Evolutionary conservation across 1,140 invertebrate species (phyloP).

Genomic region (Drosophila arawakana): DNA sequence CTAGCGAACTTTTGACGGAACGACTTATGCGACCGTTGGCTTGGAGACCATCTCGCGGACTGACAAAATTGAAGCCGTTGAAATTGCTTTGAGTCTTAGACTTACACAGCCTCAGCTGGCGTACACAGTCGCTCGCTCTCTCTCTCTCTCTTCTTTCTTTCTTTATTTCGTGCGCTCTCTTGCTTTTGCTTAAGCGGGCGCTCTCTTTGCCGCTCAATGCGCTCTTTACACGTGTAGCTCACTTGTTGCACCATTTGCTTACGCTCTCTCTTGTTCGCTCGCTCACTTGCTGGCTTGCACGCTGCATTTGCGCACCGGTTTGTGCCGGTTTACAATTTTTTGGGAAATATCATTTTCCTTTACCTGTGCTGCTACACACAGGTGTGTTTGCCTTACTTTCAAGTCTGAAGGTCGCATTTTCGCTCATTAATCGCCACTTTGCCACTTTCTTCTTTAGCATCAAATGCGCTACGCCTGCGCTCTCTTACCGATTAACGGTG

Average conservation of each 20-base stretch:
- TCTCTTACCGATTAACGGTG: constrained; percentile 35
- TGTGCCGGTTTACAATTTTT: constrained; percentile 65
- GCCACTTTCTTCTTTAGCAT: constrained; percentile 63
- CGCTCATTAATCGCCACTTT: constrained; percentile 70
- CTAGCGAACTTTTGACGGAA: constrained; percentile 10
- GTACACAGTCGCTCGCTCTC: too few species aligned
- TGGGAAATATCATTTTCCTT: constrained; percentile 65
- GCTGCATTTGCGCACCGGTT: constrained; percentile 61
- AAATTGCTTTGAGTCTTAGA: constrained; percentile 2
- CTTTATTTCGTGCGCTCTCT: too few species aligned
- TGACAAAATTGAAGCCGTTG: constrained; percentile 29
- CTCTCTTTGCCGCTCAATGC: constrained; percentile 11
- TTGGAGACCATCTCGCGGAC: constrained; percentile 68
- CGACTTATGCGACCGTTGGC: constrained; percentile 54
- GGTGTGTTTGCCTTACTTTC: constrained; percentile 31
- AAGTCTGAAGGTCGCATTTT: constrained; percentile 77
- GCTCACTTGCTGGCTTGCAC: constrained; percentile 1
- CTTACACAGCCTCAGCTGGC: constrained; percentile 13
- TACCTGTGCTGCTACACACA: constrained; percentile 69
- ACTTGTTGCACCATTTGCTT: constrained; percentile 19
- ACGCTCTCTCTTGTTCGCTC: constrained; percentile 7
- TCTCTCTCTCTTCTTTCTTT: background rate
- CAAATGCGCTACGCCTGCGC: constrained; percentile 54
- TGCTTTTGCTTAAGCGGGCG: background rate
- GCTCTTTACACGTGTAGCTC: constrained; percentile 28